Percentiles rank a stretch among this genome's conserved stretches.
Conservation (phyloP, 2,113 vertebrate genomes). For the Electrona antarctica region DNA sequence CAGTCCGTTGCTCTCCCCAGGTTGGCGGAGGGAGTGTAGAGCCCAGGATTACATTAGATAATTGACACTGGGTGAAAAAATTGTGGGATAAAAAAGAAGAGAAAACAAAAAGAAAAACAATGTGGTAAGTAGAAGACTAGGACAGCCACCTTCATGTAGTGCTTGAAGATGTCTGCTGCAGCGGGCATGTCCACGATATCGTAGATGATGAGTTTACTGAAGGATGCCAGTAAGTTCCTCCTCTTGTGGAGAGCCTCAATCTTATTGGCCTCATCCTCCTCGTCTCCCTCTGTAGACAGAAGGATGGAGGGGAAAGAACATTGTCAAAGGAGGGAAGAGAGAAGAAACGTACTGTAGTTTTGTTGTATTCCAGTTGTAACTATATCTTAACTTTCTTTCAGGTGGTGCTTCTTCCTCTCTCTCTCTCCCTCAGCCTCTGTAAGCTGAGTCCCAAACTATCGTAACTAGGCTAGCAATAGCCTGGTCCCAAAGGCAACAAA, state of each 20-base stretch:
- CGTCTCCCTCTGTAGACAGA: slow-evolving; percentile 88
- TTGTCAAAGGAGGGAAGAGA: slow-evolving; percentile 30
- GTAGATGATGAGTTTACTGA: slow-evolving; percentile 98
- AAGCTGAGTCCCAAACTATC: too few species aligned
- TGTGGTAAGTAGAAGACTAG: not conserved
- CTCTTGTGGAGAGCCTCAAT: slow-evolving; percentile 99
- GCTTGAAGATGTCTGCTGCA: slow-evolving; percentile 99
- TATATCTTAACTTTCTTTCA: too few species aligned
- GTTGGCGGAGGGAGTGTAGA: too few species aligned
- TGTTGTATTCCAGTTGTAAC: too few species aligned
- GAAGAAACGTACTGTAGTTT: not conserved
- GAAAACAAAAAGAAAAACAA: not conserved
- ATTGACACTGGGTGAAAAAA: too few species aligned
- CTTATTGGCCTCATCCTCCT: slow-evolving; percentile 99
- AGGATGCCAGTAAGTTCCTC: slow-evolving; percentile 95
- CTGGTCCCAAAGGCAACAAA: too few species aligned
- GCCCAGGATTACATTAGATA: too few species aligned
- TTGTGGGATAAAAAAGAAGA: too few species aligned
- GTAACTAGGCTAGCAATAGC: too few species aligned
- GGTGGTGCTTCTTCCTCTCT: too few species aligned
- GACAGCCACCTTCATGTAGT: slow-evolving; percentile 96
- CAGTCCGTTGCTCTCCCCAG: too few species aligned
- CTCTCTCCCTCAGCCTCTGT: too few species aligned
- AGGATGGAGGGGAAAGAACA: slow-evolving; percentile 6
- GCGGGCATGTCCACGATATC: slow-evolving; percentile 99